Evolutionary conservation across 2,888 invertebrate species (phyloP).

Genomic region (Branchellion lobata): DNA sequence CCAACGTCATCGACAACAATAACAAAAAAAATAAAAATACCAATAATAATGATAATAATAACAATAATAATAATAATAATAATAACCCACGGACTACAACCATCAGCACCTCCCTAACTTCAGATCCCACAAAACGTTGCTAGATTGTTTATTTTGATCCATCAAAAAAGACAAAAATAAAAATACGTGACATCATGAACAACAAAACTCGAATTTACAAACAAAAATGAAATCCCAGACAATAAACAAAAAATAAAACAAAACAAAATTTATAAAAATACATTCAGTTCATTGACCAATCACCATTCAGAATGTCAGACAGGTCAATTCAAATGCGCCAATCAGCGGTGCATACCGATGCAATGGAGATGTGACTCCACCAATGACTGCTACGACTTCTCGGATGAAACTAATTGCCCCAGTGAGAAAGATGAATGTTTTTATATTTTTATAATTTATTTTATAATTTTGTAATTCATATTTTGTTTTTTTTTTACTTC

Average conservation of each 20-base stretch:
- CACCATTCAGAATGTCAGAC: neutral
- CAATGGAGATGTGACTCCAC: constrained; percentile 34
- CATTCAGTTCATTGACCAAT: neutral
- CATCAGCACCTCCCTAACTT: neutral
- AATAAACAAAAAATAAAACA: no score
- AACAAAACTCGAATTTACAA: neutral
- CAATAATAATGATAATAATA: no score
- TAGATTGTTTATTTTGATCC: neutral
- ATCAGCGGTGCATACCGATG: constrained; percentile 30
- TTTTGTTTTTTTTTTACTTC: no score
- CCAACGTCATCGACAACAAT: neutral
- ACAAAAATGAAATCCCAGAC: no score
- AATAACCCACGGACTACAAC: neutral
- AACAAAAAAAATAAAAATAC: no score
- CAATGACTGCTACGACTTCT: constrained; percentile 27
- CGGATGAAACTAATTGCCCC: constrained; percentile 34
- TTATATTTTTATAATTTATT: no score
- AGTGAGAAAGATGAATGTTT: neutral
- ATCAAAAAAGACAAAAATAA: neutral
- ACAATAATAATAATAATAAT: neutral
- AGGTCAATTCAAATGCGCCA: constrained; percentile 27
- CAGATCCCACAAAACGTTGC: neutral
- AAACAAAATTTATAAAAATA: no score
- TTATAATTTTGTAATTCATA: no score
- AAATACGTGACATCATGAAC: neutral